Percentiles rank a stretch among this genome's conserved stretches.
These are phyloP conservation scores for Pangasianodon hypophthalmus DNA, from an alignment of 2,113 vertebrate genomes.

Conservation along the genomic window DNA sequence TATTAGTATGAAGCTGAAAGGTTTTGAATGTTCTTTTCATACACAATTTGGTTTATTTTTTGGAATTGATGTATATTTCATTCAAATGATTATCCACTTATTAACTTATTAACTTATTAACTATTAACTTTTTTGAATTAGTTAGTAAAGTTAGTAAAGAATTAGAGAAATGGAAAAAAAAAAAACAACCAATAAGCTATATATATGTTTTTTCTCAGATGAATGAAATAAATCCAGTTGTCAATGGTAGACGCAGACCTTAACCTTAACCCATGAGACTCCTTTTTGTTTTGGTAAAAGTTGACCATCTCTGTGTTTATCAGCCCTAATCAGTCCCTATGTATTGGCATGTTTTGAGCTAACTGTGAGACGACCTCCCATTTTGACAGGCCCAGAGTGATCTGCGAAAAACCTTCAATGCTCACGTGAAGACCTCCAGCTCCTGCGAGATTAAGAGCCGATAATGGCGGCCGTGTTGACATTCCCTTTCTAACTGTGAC, in stretches of 20 bases:
- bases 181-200: too few species aligned
- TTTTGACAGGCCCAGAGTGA: conserved; percentile 39
- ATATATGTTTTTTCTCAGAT: too few species aligned
- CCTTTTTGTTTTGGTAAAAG: background rate
- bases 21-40: too few species aligned
- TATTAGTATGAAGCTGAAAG: background rate
- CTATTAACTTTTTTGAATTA: too few species aligned
- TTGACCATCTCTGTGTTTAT: background rate
- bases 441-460: conserved; percentile 41
- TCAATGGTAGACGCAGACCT: background rate
- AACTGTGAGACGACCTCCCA: background rate
- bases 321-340: background rate
- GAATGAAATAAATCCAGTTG: background rate
- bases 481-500: conserved; percentile 51
- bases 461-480: conserved; percentile 46
- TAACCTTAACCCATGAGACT: background rate
- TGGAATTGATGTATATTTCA: too few species aligned
- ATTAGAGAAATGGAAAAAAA: too few species aligned
- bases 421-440: conserved; percentile 30
- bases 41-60: too few species aligned
- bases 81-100: too few species aligned
- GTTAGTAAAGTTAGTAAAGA: too few species aligned
- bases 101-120: too few species aligned
- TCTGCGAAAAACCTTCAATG: conserved; percentile 10
- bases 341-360: background rate